Evolutionary conservation across 1,140 invertebrate species (phyloP).

Genomic region (Drosophila novamexicana): DNA sequence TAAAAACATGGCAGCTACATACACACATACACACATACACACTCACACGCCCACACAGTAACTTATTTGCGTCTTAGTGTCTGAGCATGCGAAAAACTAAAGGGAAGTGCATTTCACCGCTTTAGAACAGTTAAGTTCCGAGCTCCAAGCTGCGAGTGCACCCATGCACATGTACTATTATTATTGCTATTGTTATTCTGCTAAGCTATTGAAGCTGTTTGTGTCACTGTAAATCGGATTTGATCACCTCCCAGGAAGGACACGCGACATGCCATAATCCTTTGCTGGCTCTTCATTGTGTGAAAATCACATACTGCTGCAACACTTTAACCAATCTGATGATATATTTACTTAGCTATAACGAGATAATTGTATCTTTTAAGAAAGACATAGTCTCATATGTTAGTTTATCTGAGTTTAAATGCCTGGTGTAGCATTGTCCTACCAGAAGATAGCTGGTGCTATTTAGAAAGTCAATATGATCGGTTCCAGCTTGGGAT

Average conservation of each 20-base stretch:
- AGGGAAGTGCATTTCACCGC: slow-evolving; percentile 60
- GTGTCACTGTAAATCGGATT: slow-evolving; percentile 6
- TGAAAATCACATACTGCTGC: neutral
- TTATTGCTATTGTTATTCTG: slow-evolving; percentile 2
- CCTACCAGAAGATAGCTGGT: too few species aligned
- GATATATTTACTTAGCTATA: neutral
- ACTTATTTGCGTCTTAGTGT: slow-evolving; percentile 3
- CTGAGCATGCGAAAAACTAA: slow-evolving; percentile 35
- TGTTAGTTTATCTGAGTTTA: neutral
- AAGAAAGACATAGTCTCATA: neutral
- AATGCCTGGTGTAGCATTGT: too few species aligned
- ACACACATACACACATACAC: neutral
- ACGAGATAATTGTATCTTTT: neutral
- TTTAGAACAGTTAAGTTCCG: neutral
- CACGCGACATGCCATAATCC: neutral
- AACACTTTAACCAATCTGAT: neutral
- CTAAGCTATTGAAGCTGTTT: neutral
- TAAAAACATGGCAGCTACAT: slow-evolving; percentile 68
- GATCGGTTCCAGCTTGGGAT: too few species aligned
- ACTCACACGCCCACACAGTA: neutral
- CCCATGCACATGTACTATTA: neutral
- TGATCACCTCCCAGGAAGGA: neutral
- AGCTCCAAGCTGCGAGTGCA: neutral
- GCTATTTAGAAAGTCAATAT: too few species aligned
- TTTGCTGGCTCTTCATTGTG: neutral